Percentiles rank a stretch among this genome's conserved stretches.
Evolutionary conservation across 2,888 invertebrate species (phyloP).

Genomic region (Xanthia togata): DNA sequence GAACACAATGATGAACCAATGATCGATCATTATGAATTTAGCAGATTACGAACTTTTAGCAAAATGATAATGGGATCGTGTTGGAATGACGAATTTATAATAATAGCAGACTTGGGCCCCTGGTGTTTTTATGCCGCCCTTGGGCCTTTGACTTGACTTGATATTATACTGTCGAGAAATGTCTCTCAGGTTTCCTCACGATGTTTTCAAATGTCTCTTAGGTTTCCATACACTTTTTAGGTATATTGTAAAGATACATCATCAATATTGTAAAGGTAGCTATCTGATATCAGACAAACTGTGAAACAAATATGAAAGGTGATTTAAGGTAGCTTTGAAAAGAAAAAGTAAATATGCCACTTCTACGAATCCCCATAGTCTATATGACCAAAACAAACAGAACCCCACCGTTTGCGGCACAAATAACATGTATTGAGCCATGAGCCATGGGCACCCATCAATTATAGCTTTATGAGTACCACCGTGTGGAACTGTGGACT

Average conservation of each 20-base stretch:
- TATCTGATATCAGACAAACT: not conserved
- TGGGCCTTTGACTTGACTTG: too few species aligned
- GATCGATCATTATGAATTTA: too few species aligned
- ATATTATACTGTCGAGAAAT: too few species aligned
- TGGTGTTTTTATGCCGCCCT: too few species aligned
- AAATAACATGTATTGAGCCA: conserved; percentile 59
- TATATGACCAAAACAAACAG: conserved; percentile 66
- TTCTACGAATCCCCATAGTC: not conserved
- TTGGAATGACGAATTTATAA: too few species aligned
- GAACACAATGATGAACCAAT: too few species aligned
- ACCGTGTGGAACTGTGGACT: not conserved
- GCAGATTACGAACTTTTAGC: too few species aligned
- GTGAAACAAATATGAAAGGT: not conserved
- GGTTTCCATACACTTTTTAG: too few species aligned
- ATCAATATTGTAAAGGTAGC: not conserved
- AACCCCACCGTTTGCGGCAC: conserved; percentile 32
- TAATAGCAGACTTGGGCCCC: too few species aligned
- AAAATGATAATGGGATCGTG: too few species aligned
- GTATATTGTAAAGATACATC: not conserved
- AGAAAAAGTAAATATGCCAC: not conserved
- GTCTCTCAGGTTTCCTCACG: too few species aligned
- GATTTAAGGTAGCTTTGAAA: not conserved
- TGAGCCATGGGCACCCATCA: conserved; percentile 36
- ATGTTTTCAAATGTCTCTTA: too few species aligned
- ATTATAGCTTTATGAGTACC: conserved; percentile 43